A percentile compares a stretch with the other conserved stretches of the same genome.
Conservation (phyloP, 2,797 vertebrate species). For the Sarcoramphus papa region DNA sequence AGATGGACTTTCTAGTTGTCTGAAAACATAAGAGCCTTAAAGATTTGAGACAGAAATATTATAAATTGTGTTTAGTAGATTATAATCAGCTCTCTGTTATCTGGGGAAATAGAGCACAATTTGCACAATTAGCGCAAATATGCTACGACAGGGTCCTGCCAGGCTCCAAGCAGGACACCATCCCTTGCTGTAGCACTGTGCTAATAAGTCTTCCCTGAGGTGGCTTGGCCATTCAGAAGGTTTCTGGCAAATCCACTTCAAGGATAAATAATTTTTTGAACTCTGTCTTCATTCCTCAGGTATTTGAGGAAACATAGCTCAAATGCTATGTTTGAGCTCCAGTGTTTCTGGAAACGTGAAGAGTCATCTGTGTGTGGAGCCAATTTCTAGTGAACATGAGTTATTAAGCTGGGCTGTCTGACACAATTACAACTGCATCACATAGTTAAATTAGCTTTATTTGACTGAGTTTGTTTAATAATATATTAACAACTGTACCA, state of each 20-base stretch:
- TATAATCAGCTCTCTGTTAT: not conserved
- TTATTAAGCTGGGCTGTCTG: not conserved
- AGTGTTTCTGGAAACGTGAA: not conserved
- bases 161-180: not conserved
- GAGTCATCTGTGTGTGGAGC: fast-evolving
- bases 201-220: not conserved
- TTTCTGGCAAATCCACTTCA: not conserved
- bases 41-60: not conserved
- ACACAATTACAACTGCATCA: not conserved
- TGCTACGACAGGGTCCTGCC: fast-evolving
- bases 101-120: not conserved
- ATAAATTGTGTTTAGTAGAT: not conserved
- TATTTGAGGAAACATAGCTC: not conserved
- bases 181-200: not conserved
- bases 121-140: not conserved
- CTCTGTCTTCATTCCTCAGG: not conserved
- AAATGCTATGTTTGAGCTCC: not conserved
- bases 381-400: not conserved
- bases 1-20: not conserved
- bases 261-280: not conserved
- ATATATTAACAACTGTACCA: not conserved
- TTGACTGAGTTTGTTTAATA: not conserved
- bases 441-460: not conserved
- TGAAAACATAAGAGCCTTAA: not conserved
- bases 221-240: not conserved